Evolutionary conservation across 2,113 vertebrate genomes (phyloP), one percentile per base, ranked within the genome.

Genomic region (Proteles cristata): DNA sequence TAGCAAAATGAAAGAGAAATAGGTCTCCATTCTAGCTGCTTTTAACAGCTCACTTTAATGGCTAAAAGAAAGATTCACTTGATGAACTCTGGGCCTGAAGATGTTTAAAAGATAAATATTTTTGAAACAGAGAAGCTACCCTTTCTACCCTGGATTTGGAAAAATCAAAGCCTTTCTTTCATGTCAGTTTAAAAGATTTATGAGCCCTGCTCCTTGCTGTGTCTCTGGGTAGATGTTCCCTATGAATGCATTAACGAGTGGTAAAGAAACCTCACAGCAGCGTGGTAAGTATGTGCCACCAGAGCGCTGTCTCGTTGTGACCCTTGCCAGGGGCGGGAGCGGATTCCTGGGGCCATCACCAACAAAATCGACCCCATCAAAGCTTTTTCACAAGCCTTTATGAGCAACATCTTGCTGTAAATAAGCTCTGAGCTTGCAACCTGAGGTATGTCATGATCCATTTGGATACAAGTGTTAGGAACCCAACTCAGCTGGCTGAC

Each of bases 91-190:
- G 39, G 69, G 69, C 84, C 63, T 92, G 79, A 98, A 97, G 96
- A 96, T 93, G 82, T 96, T 98, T 93, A 79, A 97, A 98, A 97
- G 96, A 97, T 96, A 98, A 97, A 97, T 97, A 96, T 96, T 93
- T 97, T 97, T 95, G 92, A 96, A 96, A 97, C 88, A 88, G 50
- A 96, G 53, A 96, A 95, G 61, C 77, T 81, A 89, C 61, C 43
- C 90, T 94, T 97, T 97, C 84, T 88, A 93, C 26, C 84, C 83
- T 79, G 53, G 92, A 95, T 97, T 98, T 97, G 74, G 84, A 81
- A 90, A 96, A 96, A 95, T 96, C 97, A 98, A 98, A 98, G 96
- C 11, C 50, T 93, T 92, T 82, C 95, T 97, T 97, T 98, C 80
- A 97, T 97, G 88, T 93, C 90, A 80, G 66, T 95, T 95, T 97